Base-by-base conservation (phyloP, 2,113 vertebrate species). In the Gasterosteus aculeatus region DNA sequence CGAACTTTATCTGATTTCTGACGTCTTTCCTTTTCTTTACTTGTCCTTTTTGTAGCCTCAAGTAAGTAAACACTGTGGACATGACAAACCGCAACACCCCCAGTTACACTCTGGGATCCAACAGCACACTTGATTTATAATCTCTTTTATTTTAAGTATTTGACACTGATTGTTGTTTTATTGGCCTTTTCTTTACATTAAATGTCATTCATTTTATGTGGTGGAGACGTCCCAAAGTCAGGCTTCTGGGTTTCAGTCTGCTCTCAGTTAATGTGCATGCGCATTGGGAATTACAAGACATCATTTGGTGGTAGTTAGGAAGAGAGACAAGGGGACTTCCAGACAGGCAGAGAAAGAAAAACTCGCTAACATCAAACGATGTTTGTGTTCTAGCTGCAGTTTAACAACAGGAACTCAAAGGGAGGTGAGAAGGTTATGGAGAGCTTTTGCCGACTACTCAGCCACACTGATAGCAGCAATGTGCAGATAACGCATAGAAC, bases 61-160 rank as follows among this genome's bases (percentile, higher is more conserved):
- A 38, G 35, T 90, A 80, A 91, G 92, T 91, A 90, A 94, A 94
- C 93, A 92, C 73, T 90, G 90, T 77, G 88, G 92, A 93, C 84
- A 78, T 60, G 89, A 91, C 88, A 81, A 90, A 92, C 33, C 73
- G 22, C 78, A 88, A 64, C 15, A 0, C 3, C 44, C 54, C 73
- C 19, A n/a, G 26, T 84, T 72, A 74, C 69, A 79, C 69, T 80
- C 63, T 14, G 57, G 67, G 64, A 78, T 58, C 60, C 42, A 79
- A 79, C 51, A 64, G 75, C 46, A 44, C 35, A 19, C 26, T 31
- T 58, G 71, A 87, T 87, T 91, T 80, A 79, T 69, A 10, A 49
- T 57, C 60, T n/a, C 39, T 77, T 87, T 77, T 61, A 60, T 87
- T 77, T 38, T 38, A 38, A 38, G 35, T 64, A 67, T 88, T 73